Base-by-base conservation (phyloP, 1,140 invertebrate species). In the Macrostomum lignano region DNA sequence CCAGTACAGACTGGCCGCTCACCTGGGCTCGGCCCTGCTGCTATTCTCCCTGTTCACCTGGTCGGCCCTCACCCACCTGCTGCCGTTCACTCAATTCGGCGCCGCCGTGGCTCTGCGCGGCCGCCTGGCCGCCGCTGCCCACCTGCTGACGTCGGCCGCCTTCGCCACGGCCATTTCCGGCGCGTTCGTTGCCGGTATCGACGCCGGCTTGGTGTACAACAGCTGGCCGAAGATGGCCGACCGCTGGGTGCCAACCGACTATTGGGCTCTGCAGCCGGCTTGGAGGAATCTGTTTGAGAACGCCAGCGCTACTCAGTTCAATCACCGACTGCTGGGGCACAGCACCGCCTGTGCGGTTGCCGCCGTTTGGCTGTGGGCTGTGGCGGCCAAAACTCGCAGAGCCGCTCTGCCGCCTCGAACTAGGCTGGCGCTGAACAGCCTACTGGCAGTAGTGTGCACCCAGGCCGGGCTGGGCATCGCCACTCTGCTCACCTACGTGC, bases 191-290 rank as follows among this genome's bases (percentile, higher is more conserved):
- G 88, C 88, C 33, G 88, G 88, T 5, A 61, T 96, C 17, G 84
- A 96, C 63, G 88, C 88, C 17, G 88, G 88, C 7, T 61, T 96
- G 17, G 74, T 88, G 2, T 96, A 96, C 54, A 96, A 94, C 58
- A 77, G 79, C 2, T 98, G 86, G 62, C 88, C 88, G 1, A 88
- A 86, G 63, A 93, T 93, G 78, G 82, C 71, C 2, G 76, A 91
- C 50, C 63, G 64, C 38, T 96, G 82, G 82, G 70, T 98, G 21
- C 88, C 88, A 0, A 66, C 72, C 31, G 84, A 94, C 53, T 66
- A 88, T 37, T 48, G 81, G 17, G 62, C 67, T 0, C 58, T 75
- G 30, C 49, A 60, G 7, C 84, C 86, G 1, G 53, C 53, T 19
- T 51, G 71, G 36, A 68, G 62, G 39, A 98, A 96, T 59, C 68